A percentile compares a stretch with the other conserved stretches of the same genome.
These are phyloP conservation scores for Drosophila algonquin DNA, from an alignment of 2,888 invertebrate genomes.

Conservation along the genomic window DNA sequence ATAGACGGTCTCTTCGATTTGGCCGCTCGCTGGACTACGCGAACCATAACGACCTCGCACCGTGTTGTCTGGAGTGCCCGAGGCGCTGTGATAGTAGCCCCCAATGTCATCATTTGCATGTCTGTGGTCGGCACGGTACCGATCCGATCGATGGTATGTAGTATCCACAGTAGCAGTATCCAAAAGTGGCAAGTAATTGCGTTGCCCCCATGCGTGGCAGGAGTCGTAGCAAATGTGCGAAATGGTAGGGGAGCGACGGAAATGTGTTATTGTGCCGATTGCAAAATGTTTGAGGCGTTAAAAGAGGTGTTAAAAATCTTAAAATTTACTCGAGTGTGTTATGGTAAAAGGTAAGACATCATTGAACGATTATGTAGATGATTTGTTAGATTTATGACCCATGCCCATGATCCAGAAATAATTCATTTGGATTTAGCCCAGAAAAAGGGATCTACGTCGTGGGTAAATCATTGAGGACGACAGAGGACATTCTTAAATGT, in stretches of 20 bases:
- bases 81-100: conserved; percentile 87
- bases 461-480: neutral
- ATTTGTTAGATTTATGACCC: conserved; percentile 48
- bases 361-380: conserved; percentile 39
- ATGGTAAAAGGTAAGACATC: conserved; percentile 12
- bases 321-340: conserved; percentile 21
- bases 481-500: neutral
- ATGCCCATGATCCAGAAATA: conserved; percentile 11
- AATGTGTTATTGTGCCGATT: conserved; percentile 57
- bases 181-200: conserved; percentile 43
- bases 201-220: conserved; percentile 18
- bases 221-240: conserved; percentile 28
- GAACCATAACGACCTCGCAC: conserved; percentile 90
- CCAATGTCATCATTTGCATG: conserved; percentile 88
- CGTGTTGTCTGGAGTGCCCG: conserved; percentile 88
- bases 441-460: conserved; percentile 1
- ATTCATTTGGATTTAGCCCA: conserved; percentile 25
- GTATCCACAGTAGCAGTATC: neutral
- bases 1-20: conserved; percentile 89
- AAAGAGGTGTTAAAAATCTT: conserved; percentile 63
- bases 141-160: neutral
- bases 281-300: conserved; percentile 59
- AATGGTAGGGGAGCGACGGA: conserved; percentile 36
- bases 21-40: conserved; percentile 89
- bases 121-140: conserved; percentile 51